phyloP scores from a whole-genome alignment of 2,113 vertebrate genomes.

The Crotalus helleri region DNA sequence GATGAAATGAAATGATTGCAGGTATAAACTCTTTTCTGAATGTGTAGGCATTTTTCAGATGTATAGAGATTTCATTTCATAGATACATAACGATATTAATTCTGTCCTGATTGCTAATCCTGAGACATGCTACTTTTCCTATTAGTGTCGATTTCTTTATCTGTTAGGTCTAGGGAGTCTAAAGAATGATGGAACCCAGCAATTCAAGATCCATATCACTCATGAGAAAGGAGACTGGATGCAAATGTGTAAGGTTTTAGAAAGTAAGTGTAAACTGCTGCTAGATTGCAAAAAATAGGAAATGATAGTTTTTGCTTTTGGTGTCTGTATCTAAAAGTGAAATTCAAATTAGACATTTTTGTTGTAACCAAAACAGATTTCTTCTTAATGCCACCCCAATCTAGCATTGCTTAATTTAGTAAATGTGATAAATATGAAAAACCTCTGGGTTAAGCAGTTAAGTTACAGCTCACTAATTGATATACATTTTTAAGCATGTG shows the following conservation, averaged over 20 bases:
- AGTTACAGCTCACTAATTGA: neutral
- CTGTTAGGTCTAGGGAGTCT: neutral
- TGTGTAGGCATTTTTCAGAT: constrained; percentile 2
- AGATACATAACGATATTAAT: neutral
- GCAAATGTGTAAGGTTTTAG: neutral
- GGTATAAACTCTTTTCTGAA: constrained; percentile 22
- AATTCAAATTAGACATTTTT: neutral
- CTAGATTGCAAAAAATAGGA: neutral
- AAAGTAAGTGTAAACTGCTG: neutral
- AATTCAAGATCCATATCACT: neutral
- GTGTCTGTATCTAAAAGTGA: neutral
- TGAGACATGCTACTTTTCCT: constrained; percentile 21
- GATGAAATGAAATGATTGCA: constrained; percentile 6
- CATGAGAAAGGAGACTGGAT: neutral
- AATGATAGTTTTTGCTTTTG: neutral
- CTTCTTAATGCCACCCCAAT: neutral
- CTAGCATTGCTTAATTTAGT: neutral
- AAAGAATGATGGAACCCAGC: neutral
- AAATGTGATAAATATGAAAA: neutral
- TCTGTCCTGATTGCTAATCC: constrained; percentile 2
- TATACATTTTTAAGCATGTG: neutral
- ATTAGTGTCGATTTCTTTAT: neutral
- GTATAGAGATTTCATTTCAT: constrained; percentile 3
- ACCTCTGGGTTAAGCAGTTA: neutral
- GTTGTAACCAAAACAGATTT: neutral